Evolutionary conservation across 2,113 vertebrate genomes (phyloP).

Genomic region (Empidonax traillii): DNA sequence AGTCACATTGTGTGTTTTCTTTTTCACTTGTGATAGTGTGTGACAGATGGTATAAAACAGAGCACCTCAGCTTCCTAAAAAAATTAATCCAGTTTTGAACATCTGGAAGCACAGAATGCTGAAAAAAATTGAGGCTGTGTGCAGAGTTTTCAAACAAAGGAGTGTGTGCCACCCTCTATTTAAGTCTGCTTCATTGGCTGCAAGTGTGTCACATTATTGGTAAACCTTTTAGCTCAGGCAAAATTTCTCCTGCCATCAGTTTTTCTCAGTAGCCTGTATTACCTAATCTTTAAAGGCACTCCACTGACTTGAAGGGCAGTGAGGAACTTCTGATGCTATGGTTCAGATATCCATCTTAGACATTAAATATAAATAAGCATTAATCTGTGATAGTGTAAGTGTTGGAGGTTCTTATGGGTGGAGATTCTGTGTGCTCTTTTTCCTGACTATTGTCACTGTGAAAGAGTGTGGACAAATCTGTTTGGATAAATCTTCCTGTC

Average conservation of each 20-base stretch:
- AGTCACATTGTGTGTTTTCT: background rate
- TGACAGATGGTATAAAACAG: conserved; percentile 1
- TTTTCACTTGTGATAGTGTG: background rate
- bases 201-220: background rate
- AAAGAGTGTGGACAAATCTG: background rate
- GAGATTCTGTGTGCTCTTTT: background rate
- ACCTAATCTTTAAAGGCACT: background rate
- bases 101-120: background rate
- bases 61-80: background rate
- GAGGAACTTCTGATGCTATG: background rate
- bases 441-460: background rate
- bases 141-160: background rate
- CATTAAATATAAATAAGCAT: background rate
- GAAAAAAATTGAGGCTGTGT: background rate
- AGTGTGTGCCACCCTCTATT: no score
- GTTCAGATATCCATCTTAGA: background rate
- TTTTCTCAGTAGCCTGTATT: background rate
- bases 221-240: background rate
- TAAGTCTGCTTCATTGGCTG: background rate
- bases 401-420: background rate
- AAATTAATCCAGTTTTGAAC: background rate
- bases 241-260: background rate
- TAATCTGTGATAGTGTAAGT: background rate
- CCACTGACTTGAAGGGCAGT: background rate
- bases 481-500: background rate